Percentiles rank a stretch among this genome's conserved stretches.
These are phyloP conservation scores for Busseola fusca DNA, from an alignment of 2,888 invertebrate genomes.

Conservation along the genomic window DNA sequence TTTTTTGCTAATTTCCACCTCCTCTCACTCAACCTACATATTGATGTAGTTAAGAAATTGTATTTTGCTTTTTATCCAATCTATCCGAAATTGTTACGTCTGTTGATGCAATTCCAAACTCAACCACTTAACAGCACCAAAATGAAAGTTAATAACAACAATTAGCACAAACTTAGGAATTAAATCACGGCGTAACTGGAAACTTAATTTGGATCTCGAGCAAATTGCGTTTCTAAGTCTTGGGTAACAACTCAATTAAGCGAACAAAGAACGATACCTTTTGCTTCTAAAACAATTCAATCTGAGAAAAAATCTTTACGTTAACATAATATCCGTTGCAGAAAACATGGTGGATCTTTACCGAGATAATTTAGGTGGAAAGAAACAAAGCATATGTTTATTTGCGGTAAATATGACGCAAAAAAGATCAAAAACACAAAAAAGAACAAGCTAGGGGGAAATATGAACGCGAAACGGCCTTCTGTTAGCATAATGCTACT, in stretches of 20 bases:
- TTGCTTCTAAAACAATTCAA: slow-evolving; percentile 27
- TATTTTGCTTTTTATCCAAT: background rate
- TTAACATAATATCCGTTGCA: slow-evolving; percentile 5
- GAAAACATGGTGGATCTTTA: background rate
- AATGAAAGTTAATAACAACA: slow-evolving; percentile 42
- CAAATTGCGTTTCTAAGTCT: slow-evolving; percentile 38
- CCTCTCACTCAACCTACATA: background rate
- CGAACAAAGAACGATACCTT: slow-evolving; percentile 24
- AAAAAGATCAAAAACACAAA: background rate
- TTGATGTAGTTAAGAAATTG: background rate
- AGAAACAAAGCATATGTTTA: background rate
- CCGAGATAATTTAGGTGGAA: background rate
- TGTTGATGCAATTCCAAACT: background rate
- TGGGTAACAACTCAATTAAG: slow-evolving; percentile 48
- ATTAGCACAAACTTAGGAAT: slow-evolving; percentile 34
- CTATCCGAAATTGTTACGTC: background rate
- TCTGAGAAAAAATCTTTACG: slow-evolving; percentile 6
- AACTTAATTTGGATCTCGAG: slow-evolving; percentile 45
- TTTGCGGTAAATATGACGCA: background rate
- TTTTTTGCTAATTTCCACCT: background rate
- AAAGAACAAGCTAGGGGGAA: background rate
- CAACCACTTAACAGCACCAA: slow-evolving; percentile 14
- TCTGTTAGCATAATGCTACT: background rate
- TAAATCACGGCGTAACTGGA: slow-evolving; percentile 29
- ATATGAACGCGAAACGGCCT: background rate